Percentiles rank a stretch among this genome's conserved stretches.
phyloP scores from a whole-genome alignment of 2,888 invertebrate species.

The Drosophila incognita region DNA sequence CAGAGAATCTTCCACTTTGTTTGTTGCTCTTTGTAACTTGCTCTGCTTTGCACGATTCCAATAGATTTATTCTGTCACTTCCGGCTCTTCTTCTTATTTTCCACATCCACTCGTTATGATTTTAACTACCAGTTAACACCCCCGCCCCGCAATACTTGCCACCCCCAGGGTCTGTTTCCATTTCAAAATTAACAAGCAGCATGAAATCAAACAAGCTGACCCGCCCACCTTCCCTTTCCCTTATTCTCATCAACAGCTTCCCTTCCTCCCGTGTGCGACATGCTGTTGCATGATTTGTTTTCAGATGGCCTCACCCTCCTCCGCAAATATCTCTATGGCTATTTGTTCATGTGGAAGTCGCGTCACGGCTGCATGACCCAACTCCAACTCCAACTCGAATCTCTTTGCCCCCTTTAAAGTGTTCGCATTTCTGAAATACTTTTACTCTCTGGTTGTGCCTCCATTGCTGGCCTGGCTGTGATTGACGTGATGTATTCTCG shows the following conservation, averaged over 20 bases:
- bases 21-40: constrained; percentile 43
- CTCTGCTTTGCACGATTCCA: constrained; percentile 22
- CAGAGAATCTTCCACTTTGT: constrained; percentile 53
- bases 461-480: constrained; percentile 35
- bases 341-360: constrained; percentile 63
- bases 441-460: constrained; percentile 43
- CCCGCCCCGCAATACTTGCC: constrained; percentile 14
- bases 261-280: constrained; percentile 19
- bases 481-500: constrained; percentile 57
- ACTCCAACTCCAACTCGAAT: background rate
- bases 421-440: constrained; percentile 49
- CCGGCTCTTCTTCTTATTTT: background rate
- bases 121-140: constrained; percentile 63
- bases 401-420: constrained; percentile 6
- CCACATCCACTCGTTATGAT: constrained; percentile 45
- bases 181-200: constrained; percentile 52
- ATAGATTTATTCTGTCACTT: constrained; percentile 14
- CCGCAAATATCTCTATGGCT: constrained; percentile 32
- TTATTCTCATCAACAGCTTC: constrained; percentile 2
- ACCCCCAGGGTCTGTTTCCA: constrained; percentile 29
- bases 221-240: constrained; percentile 11
- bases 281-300: constrained; percentile 60
- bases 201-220: constrained; percentile 60
- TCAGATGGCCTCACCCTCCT: constrained; percentile 12
- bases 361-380: constrained; percentile 44